A percentile compares a stretch with the other conserved stretches of the same genome.
Conservation (phyloP, 2,797 vertebrate species). For the Falco novaeseelandiae region DNA sequence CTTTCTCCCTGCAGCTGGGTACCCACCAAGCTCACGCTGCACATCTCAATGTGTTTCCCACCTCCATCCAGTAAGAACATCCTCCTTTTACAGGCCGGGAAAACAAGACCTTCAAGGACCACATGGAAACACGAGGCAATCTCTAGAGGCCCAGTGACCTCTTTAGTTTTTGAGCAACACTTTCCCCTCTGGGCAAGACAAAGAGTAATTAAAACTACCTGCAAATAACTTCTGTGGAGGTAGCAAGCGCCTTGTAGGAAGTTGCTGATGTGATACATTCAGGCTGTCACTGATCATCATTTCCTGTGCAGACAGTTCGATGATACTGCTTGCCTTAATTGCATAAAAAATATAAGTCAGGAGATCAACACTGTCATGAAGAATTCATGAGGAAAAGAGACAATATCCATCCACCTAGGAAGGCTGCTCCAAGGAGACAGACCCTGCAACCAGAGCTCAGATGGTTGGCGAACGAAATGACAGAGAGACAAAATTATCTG, state of each 20-base stretch:
- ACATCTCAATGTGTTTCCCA: neutral
- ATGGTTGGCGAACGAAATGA: neutral
- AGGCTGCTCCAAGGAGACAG: neutral
- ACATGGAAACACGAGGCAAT: neutral
- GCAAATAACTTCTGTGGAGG: slow-evolving; percentile 3
- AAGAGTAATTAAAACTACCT: neutral
- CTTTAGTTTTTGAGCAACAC: neutral
- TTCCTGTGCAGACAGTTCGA: neutral
- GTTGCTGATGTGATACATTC: neutral
- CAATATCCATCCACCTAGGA: neutral
- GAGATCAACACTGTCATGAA: neutral
- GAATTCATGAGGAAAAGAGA: neutral
- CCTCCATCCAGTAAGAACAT: neutral
- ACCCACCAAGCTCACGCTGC: neutral
- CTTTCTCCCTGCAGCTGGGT: neutral
- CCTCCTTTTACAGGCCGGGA: neutral
- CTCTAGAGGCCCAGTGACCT: neutral
- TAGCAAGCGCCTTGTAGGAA: neutral
- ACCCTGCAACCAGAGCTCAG: neutral
- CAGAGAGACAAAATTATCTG: neutral
- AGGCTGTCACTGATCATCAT: neutral
- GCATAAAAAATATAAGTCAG: neutral
- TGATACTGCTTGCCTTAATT: neutral
- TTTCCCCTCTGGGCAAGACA: neutral
- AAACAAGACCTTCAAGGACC: neutral